A percentile compares a stretch with the other conserved stretches of the same genome.
These are phyloP conservation scores for Hypercompe scribonia DNA, from an alignment of 2,888 invertebrate species.

Conservation along the genomic window DNA sequence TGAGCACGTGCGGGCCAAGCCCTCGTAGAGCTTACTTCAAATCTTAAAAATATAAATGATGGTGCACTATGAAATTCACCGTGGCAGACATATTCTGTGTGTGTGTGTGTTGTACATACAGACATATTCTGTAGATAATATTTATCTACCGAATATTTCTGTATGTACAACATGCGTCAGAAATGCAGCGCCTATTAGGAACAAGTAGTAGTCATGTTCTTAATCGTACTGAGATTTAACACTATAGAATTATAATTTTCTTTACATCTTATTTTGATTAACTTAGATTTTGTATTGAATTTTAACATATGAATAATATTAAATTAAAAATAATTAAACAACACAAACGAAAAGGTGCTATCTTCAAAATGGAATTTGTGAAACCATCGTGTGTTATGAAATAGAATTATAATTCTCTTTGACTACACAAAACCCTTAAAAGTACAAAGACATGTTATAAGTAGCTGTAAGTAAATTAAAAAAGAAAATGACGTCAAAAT, in stretches of 20 bases:
- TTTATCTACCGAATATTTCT: slow-evolving; percentile 22
- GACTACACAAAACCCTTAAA: slow-evolving; percentile 11
- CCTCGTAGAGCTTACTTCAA: slow-evolving; percentile 62
- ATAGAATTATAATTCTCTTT: neutral
- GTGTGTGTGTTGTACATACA: no score
- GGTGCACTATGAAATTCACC: slow-evolving; percentile 24
- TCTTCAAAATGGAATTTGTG: neutral
- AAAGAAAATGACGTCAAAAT: slow-evolving; percentile 59
- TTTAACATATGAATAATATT: neutral
- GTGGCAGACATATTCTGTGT: neutral
- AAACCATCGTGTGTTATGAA: neutral
- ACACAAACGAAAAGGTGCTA: neutral
- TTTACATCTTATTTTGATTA: neutral
- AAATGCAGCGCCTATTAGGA: neutral
- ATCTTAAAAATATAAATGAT: slow-evolving; percentile 58
- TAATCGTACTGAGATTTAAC: neutral
- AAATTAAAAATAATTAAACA: neutral
- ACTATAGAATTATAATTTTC: neutral
- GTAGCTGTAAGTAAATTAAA: slow-evolving; percentile 49
- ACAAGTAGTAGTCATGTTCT: no score
- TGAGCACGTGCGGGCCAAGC: slow-evolving; percentile 68
- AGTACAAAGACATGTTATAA: slow-evolving; percentile 21
- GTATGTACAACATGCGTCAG: neutral
- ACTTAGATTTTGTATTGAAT: neutral
- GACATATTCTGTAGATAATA: no score